These are phyloP conservation scores for Thymelicus acteon DNA, from an alignment of 2,888 invertebrate genomes.

Conservation along the genomic window DNA sequence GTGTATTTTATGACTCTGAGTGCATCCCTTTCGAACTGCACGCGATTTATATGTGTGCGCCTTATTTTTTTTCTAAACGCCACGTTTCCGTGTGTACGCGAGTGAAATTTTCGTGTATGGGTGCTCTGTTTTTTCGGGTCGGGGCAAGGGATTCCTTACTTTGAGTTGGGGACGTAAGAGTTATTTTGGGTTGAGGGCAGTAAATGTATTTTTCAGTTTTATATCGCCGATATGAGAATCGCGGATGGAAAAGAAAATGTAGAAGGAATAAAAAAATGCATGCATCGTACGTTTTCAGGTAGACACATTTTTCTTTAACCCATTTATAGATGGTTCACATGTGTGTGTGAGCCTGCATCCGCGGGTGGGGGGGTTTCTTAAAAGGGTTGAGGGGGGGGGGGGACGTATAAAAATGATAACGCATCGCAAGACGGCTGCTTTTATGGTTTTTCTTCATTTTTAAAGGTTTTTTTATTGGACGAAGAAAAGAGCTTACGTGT, in stretches of 20 bases:
- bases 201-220: conserved; percentile 84
- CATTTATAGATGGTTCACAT: conserved; percentile 73
- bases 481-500: conserved; percentile 53
- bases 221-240: conserved; percentile 85
- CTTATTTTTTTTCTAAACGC: conserved; percentile 82
- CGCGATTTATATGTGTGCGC: conserved; percentile 82
- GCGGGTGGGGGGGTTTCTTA: conserved; percentile 55
- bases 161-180: conserved; percentile 45
- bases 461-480: conserved; percentile 77
- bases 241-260: conserved; percentile 84
- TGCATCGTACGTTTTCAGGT: conserved; percentile 84
- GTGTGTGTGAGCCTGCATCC: conserved; percentile 71
- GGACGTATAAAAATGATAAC: conserved; percentile 85
- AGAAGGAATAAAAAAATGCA: conserved; percentile 79
- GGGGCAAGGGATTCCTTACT: conserved; percentile 49
- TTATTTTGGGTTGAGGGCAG: conserved; percentile 52
- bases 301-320: conserved; percentile 85
- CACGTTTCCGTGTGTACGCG: conserved; percentile 66
- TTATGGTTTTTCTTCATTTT: conserved; percentile 84
- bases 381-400: conserved; percentile 63
- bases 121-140: conserved; percentile 71
- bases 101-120: conserved; percentile 65
- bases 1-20: conserved; percentile 83
- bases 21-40: conserved; percentile 85
- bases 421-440: conserved; percentile 85